phyloP scores from a whole-genome alignment of 2,113 vertebrate genomes.

The Cichladusa arquata region DNA sequence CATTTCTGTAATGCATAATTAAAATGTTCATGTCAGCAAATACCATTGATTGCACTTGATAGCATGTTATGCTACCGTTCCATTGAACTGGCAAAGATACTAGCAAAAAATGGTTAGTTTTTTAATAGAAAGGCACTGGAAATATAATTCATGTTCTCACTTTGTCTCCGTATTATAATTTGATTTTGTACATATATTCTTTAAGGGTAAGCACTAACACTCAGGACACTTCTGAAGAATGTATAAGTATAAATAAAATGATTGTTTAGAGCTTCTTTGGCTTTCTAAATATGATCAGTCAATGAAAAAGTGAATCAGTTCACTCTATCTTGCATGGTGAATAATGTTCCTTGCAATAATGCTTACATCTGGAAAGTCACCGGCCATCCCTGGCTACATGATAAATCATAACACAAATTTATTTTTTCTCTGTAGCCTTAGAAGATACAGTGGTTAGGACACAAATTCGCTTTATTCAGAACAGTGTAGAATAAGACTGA shows the following conservation, averaged over 20 bases:
- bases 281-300: neutral
- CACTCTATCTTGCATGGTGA: neutral
- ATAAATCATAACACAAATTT: neutral
- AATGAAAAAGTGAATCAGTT: neutral
- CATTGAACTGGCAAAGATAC: neutral
- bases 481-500: neutral
- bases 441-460: neutral
- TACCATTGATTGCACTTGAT: neutral
- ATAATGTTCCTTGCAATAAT: neutral
- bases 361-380: neutral
- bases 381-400: neutral
- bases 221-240: neutral
- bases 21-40: constrained; percentile 17
- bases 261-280: neutral
- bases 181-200: neutral
- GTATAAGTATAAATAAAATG: neutral
- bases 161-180: neutral
- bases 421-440: neutral
- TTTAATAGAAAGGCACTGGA: neutral
- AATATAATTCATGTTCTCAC: neutral
- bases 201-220: neutral
- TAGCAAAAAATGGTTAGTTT: neutral
- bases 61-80: neutral
- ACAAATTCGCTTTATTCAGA: neutral
- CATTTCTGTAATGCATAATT: constrained; percentile 31